Conservation (phyloP, 2,797 vertebrate species). For the Lithobates sylvaticus region DNA sequence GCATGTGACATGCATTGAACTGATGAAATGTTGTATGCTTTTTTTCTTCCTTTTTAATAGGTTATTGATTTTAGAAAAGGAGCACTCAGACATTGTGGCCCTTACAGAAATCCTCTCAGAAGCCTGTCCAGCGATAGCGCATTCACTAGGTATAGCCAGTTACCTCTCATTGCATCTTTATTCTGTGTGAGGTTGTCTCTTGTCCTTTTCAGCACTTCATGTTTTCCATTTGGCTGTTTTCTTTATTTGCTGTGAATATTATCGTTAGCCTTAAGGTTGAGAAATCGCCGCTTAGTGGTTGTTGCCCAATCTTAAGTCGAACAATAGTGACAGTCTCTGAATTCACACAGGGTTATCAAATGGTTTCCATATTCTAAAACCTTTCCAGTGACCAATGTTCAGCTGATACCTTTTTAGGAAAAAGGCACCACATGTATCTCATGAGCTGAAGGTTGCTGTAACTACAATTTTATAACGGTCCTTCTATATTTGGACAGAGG, state of each 20-base stretch:
- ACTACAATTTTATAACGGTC: no score
- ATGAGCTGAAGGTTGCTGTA: no score
- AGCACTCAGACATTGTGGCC: conserved; percentile 78
- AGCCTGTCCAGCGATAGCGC: conserved; percentile 88
- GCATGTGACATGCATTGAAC: no score
- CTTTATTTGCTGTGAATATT: neutral
- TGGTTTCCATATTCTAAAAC: neutral
- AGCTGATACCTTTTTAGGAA: neutral
- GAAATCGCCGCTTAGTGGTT: neutral
- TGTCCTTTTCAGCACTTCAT: neutral
- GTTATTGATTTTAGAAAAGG: conserved; percentile 88
- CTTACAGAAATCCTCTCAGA: conserved; percentile 90
- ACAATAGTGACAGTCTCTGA: no score
- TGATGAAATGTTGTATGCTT: no score
- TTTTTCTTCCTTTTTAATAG: conserved; percentile 70
- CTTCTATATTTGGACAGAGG: no score
- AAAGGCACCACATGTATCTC: no score
- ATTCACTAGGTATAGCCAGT: conserved; percentile 86
- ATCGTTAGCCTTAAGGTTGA: neutral
- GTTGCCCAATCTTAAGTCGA: no score
- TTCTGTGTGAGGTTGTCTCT: neutral
- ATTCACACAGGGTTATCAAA: neutral
- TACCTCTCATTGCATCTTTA: neutral
- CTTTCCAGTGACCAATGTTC: neutral
- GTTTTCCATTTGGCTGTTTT: neutral